Evolutionary conservation across 2,888 invertebrate species (phyloP).

Genomic region (Ophioninae sp.): DNA sequence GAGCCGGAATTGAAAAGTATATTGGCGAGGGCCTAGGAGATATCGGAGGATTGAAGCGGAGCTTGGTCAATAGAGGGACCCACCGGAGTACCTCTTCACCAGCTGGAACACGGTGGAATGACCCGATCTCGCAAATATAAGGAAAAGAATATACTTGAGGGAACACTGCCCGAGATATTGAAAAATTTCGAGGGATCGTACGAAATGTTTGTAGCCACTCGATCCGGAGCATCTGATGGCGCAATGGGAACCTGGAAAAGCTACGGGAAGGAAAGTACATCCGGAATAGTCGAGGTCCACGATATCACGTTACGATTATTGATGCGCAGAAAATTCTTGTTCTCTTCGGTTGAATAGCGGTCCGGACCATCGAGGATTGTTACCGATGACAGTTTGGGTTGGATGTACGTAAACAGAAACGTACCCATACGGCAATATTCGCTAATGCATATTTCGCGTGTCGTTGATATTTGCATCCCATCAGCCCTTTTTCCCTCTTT

Average conservation of each 20-base stretch:
- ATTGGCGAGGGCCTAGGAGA: constrained; percentile 45
- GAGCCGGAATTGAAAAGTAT: constrained; percentile 59
- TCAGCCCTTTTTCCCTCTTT: constrained; percentile 41
- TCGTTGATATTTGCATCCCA: constrained; percentile 55
- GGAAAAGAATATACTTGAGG: constrained; percentile 27
- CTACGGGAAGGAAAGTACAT: not conserved
- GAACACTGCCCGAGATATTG: constrained; percentile 41
- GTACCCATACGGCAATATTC: constrained; percentile 21
- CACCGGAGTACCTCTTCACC: constrained; percentile 30
- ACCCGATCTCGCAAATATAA: constrained; percentile 18
- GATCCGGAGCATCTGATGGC: constrained; percentile 26
- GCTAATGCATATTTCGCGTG: constrained; percentile 13
- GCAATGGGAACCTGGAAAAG: not conserved
- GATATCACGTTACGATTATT: constrained; percentile 22
- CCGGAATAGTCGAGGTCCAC: constrained; percentile 3
- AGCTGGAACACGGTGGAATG: constrained; percentile 22
- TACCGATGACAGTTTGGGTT: constrained; percentile 18
- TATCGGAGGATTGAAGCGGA: constrained; percentile 46
- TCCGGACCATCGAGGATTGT: constrained; percentile 25
- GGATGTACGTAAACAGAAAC: constrained; percentile 5
- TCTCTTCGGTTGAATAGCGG: constrained; percentile 23
- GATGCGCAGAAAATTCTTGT: constrained; percentile 6
- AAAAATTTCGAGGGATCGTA: constrained; percentile 26
- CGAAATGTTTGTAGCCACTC: constrained; percentile 24
- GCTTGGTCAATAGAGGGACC: constrained; percentile 39